phyloP scores from a whole-genome alignment of 2,113 vertebrate species.

The Brachionichthys hirsutus region DNA sequence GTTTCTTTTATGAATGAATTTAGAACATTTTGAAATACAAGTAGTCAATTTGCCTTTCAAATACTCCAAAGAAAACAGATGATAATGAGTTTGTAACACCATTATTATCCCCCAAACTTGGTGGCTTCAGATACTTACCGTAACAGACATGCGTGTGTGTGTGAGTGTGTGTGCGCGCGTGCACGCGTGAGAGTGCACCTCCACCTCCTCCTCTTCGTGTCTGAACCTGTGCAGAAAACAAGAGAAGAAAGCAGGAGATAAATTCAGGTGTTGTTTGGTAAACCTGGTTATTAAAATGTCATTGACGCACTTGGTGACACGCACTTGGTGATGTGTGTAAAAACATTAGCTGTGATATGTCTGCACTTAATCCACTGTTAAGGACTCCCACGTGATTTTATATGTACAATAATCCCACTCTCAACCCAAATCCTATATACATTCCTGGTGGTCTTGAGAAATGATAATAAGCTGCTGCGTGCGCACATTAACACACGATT shows the following conservation, averaged over 20 bases:
- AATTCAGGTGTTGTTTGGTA: constrained; percentile 60
- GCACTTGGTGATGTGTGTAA: constrained; percentile 14
- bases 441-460: constrained; percentile 60
- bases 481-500: constrained; percentile 50
- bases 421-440: constrained; percentile 38
- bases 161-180: constrained; percentile 21
- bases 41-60: constrained; percentile 14
- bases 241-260: constrained; percentile 52
- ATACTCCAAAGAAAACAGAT: constrained; percentile 7
- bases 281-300: constrained; percentile 58
- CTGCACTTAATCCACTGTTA: constrained; percentile 6
- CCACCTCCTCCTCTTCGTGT: constrained; percentile 51
- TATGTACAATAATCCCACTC: constrained; percentile 40
- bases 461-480: constrained; percentile 35
- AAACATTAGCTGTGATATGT: constrained; percentile 28
- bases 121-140: constrained; percentile 57
- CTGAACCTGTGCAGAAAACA: constrained; percentile 69
- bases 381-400: constrained; percentile 24
- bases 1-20: constrained; percentile 2
- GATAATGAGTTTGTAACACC: constrained; percentile 39
- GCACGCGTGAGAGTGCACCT: no score
- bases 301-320: background rate
- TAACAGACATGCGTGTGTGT: constrained; percentile 22
- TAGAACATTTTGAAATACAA: constrained; percentile 1
- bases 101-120: constrained; percentile 36